Evolutionary conservation across 2,113 vertebrate genomes (phyloP).

Genomic region (Catagonus wagneri): DNA sequence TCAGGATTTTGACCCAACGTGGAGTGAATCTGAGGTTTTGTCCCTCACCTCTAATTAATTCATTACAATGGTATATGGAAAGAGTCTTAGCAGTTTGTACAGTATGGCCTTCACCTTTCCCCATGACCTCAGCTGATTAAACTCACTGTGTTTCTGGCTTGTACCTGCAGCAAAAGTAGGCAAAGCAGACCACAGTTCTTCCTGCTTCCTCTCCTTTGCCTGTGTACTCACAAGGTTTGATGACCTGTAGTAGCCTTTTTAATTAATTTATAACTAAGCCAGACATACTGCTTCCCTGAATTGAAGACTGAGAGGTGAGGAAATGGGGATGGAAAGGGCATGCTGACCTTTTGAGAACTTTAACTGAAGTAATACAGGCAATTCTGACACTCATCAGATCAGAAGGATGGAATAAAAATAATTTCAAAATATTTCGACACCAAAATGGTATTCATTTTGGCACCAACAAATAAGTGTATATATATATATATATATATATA

Average conservation of each 20-base stretch:
- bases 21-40: background rate
- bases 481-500: background rate
- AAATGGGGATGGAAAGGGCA: background rate
- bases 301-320: background rate
- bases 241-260: background rate
- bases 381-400: background rate
- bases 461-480: background rate
- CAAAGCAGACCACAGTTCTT: background rate
- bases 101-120: background rate
- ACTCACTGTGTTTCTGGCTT: background rate
- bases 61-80: rapidly evolving
- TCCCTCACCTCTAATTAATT: background rate
- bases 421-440: background rate
- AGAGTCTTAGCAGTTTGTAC: background rate
- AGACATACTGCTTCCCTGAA: background rate
- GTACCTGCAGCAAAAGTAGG: background rate
- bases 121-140: background rate
- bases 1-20: background rate
- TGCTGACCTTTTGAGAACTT: background rate
- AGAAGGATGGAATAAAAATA: conserved; percentile 11
- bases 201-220: background rate
- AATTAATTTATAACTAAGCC: background rate
- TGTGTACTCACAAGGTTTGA: background rate
- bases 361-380: background rate
- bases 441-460: background rate